Percentiles rank a stretch among this genome's conserved stretches.
Conservation (phyloP, 2,888 invertebrate species). For the Zaprionus lineosus region DNA sequence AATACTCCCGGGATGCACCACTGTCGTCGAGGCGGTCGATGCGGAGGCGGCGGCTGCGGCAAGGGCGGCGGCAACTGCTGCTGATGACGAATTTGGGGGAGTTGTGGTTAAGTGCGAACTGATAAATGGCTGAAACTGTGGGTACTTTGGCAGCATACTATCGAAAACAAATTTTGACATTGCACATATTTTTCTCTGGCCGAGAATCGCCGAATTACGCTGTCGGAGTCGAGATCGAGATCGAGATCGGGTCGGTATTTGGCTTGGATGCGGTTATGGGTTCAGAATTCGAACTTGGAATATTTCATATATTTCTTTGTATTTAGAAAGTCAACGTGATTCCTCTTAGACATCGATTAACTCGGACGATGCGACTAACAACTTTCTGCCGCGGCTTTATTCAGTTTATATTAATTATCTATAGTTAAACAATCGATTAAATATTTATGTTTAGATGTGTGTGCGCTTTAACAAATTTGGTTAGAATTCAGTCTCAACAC, state of each 20-base stretch:
- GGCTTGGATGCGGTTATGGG: too few species aligned
- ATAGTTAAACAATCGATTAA: too few species aligned
- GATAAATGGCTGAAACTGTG: constrained; percentile 86
- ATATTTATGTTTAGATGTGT: constrained; percentile 22
- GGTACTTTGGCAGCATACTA: constrained; percentile 98
- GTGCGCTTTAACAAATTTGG: constrained; percentile 66
- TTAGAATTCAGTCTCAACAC: constrained; percentile 53
- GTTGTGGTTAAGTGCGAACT: constrained; percentile 83
- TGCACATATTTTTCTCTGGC: constrained; percentile 84
- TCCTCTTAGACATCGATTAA: too few species aligned
- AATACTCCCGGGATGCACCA: constrained; percentile 70
- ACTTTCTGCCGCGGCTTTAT: too few species aligned
- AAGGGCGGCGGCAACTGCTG: constrained; percentile 87
- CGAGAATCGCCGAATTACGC: constrained; percentile 64
- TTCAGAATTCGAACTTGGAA: too few species aligned
- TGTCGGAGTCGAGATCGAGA: constrained; percentile 31
- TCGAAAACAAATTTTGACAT: constrained; percentile 99
- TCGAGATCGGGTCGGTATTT: too few species aligned
- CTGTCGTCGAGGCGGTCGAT: constrained; percentile 74
- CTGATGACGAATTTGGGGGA: constrained; percentile 86
- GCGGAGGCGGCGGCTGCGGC: constrained; percentile 80
- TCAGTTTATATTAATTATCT: too few species aligned
- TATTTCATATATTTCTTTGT: too few species aligned
- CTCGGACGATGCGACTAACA: too few species aligned
- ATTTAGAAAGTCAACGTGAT: too few species aligned